phyloP scores from a whole-genome alignment of 2,888 invertebrate species.

The Pachymerium ferrugineum region DNA sequence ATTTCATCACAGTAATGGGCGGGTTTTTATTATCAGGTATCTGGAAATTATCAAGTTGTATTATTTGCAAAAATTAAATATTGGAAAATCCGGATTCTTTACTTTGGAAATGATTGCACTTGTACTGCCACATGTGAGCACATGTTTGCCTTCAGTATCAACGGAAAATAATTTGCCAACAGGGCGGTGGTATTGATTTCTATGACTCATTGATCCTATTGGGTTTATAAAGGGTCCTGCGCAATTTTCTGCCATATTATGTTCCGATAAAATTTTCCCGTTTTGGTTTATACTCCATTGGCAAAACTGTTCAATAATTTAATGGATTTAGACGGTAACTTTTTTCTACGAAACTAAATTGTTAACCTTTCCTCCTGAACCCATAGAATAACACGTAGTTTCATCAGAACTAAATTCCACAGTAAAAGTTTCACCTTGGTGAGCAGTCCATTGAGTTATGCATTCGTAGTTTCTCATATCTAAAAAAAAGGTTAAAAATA shows the following conservation, averaged over 20 bases:
- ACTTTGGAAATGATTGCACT: constrained; percentile 51
- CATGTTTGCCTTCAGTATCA: constrained; percentile 49
- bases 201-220: constrained; percentile 33
- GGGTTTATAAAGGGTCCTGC: constrained; percentile 43
- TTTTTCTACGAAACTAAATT: not conserved
- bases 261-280: constrained; percentile 47
- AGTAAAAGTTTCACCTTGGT: constrained; percentile 54
- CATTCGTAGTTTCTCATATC: constrained; percentile 54
- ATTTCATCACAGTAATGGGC: constrained; percentile 48
- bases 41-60: not conserved
- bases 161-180: constrained; percentile 51
- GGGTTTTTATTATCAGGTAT: constrained; percentile 4
- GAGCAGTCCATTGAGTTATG: constrained; percentile 54
- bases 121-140: constrained; percentile 48
- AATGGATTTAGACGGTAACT: too few species aligned
- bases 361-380: constrained; percentile 55
- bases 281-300: constrained; percentile 50
- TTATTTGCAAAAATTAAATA: not conserved
- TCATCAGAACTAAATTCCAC: constrained; percentile 55
- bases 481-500: constrained; percentile 35
- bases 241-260: constrained; percentile 43
- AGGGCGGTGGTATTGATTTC: constrained; percentile 40
- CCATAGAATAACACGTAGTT: constrained; percentile 55
- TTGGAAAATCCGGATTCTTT: not conserved
- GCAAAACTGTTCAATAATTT: constrained; percentile 46